These are phyloP conservation scores for Cheiracanthium punctorium DNA, from an alignment of 2,888 invertebrate species.

Conservation along the genomic window DNA sequence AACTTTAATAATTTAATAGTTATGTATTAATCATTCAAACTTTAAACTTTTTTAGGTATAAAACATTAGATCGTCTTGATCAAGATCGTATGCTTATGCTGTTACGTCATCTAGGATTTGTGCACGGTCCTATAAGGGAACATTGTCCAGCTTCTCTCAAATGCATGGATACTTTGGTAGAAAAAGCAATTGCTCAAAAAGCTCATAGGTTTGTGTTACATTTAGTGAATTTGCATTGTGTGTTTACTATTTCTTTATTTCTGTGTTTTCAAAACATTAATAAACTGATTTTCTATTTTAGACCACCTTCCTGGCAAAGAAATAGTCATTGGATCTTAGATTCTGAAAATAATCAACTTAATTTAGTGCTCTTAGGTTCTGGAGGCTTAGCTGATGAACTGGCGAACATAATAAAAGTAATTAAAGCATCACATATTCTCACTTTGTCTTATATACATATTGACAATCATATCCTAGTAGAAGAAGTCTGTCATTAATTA, in stretches of 20 bases:
- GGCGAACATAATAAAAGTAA: constrained; percentile 86
- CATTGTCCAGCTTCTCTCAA: constrained; percentile 90
- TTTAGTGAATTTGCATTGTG: too few species aligned
- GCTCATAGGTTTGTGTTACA: constrained; percentile 75
- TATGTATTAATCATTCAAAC: too few species aligned
- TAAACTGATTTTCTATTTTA: constrained; percentile 71
- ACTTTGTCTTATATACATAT: too few species aligned
- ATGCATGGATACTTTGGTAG: constrained; percentile 87
- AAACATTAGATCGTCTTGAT: constrained; percentile 93
- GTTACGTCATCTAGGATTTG: constrained; percentile 95
- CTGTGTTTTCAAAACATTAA: background rate
- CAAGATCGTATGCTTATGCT: constrained; percentile 95
- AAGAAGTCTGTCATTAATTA: too few species aligned
- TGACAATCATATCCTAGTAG: too few species aligned
- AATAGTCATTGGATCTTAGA: constrained; percentile 82
- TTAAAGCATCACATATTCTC: too few species aligned
- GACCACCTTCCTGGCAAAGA: constrained; percentile 82
- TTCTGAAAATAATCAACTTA: constrained; percentile 84
- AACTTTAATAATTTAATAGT: too few species aligned
- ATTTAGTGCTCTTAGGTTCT: constrained; percentile 90
- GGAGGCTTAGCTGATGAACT: constrained; percentile 91
- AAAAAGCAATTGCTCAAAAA: constrained; percentile 83
- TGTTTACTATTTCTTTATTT: background rate
- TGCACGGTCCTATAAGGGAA: constrained; percentile 94
- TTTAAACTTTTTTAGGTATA: constrained; percentile 85